Base-by-base conservation (phyloP, 2,113 vertebrate genomes). In the Chamaetylas fuelleborni region DNA sequence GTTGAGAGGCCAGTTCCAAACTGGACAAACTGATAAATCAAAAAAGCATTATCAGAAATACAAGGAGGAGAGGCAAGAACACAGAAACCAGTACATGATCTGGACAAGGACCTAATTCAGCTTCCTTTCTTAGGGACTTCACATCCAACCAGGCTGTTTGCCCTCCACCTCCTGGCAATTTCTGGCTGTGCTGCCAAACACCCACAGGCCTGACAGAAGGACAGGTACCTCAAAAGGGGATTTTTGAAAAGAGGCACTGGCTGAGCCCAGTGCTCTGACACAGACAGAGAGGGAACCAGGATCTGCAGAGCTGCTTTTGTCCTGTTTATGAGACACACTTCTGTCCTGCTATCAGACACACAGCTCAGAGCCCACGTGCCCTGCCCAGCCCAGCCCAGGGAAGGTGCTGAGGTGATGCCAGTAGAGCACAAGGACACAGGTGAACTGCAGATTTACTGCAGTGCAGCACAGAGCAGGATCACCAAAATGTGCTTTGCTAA, bases 391-490 rank as follows among this genome's bases (percentile, higher is more conserved):
- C n/a, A 19, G 85, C 6, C n/a, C 31, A 16, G 16, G 29, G 13
- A 61, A 29, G 29, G 34, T 5, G 2, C n/a, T 2, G 15, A 51
- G 50, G 33, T 1, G 0, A 3, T 6, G 24, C 81, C 38, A 14
- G 19, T 5, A 8, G 22, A 40, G 19, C 40, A 16, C 25, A 29
- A 12, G 38, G 31, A 20, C 42, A 76, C 0, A 0, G 43, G 25
- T 22, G 29, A 60, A 12, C 28, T 12, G 12, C 1, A 14, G 11
- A 29, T 70, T 62, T 51, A 61, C 36, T 74, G 47, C 47, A 60
- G 73, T 23, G 60, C 34, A 48, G 64, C 66, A 42, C 19, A 9
- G 9, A 40, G 45, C 28, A 40, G 34, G 19, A 48, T 17, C 26
- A 58, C 10, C 43, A 73, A 42, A 57, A 14, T 0, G 3, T 42